These are phyloP conservation scores for Dysidea cf. avara DNA, from an alignment of 37 sponge, comb jelly and placozoan genomes.

Conservation along the genomic window DNA sequence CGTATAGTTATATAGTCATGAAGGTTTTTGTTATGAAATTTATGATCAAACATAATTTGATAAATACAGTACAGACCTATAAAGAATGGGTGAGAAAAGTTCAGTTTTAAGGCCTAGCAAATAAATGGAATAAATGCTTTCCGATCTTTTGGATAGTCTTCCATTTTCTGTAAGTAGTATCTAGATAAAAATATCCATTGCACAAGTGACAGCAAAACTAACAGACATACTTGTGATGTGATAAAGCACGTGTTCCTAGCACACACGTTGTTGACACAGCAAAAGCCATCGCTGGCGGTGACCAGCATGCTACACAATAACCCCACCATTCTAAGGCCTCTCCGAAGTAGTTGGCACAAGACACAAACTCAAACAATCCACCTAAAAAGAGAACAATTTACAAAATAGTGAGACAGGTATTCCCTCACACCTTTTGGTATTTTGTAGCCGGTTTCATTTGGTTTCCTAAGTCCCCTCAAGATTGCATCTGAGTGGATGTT, in stretches of 20 bases:
- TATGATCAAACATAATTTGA: too few relatives aligned
- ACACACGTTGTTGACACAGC: slow-evolving; percentile 57
- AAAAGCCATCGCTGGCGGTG: slow-evolving; percentile 51
- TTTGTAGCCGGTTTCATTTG: slow-evolving; percentile 83
- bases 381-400: slow-evolving; percentile 31
- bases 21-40: too few relatives aligned
- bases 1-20: too few relatives aligned
- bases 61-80: too few relatives aligned
- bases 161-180: slow-evolving; percentile 82
- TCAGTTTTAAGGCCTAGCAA: too few relatives aligned
- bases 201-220: too few relatives aligned
- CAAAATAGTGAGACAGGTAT: too few relatives aligned
- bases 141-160: slow-evolving; percentile 86
- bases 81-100: too few relatives aligned
- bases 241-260: slow-evolving; percentile 71
- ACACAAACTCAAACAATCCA: slow-evolving; percentile 92
- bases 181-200: slow-evolving; percentile 43
- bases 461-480: slow-evolving; percentile 67
- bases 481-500: slow-evolving; percentile 85
- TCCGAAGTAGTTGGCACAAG: slow-evolving; percentile 94
- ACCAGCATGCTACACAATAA: slow-evolving; percentile 73
- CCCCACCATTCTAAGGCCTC: slow-evolving; percentile 92
- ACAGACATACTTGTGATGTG: slow-evolving; percentile 84
- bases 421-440: slow-evolving; percentile 79
- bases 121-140: slow-evolving; percentile 84